Conservation (phyloP, 2,113 vertebrate genomes). For the Sturnus vulgaris region DNA sequence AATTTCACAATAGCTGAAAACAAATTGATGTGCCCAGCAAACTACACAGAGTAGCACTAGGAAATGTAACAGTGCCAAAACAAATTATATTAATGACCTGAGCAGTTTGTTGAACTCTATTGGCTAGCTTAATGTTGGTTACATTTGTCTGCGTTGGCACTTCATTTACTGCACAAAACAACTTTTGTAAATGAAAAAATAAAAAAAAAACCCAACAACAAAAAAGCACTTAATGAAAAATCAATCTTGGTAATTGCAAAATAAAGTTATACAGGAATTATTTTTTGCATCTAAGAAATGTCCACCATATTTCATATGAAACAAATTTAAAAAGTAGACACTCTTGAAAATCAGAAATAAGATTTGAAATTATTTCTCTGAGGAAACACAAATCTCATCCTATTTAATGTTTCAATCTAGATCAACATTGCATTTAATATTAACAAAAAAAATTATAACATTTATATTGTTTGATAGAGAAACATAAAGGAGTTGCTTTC, state of each 20-base stretch:
- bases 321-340: background rate
- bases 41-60: slow-evolving; percentile 85
- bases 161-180: slow-evolving; percentile 73
- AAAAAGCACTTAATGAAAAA: slow-evolving; percentile 59
- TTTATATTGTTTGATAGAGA: background rate
- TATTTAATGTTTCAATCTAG: background rate
- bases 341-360: background rate
- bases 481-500: background rate
- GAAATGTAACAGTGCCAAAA: slow-evolving; percentile 83
- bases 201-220: background rate
- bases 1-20: slow-evolving; percentile 89
- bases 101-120: slow-evolving; percentile 80
- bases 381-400: background rate
- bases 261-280: slow-evolving; percentile 45
- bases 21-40: slow-evolving; percentile 95
- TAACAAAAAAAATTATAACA: background rate
- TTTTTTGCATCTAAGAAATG: slow-evolving; percentile 45
- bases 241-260: slow-evolving; percentile 56
- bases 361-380: background rate
- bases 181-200: slow-evolving; percentile 63
- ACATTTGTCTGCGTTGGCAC: slow-evolving; percentile 76
- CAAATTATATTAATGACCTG: slow-evolving; percentile 86
- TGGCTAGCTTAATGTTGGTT: slow-evolving; percentile 77
- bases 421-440: background rate
- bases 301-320: background rate